Evolutionary conservation across 2,113 vertebrate genomes (phyloP), one percentile per base, ranked within the genome.

Genomic region (Toxotes chatareus): DNA sequence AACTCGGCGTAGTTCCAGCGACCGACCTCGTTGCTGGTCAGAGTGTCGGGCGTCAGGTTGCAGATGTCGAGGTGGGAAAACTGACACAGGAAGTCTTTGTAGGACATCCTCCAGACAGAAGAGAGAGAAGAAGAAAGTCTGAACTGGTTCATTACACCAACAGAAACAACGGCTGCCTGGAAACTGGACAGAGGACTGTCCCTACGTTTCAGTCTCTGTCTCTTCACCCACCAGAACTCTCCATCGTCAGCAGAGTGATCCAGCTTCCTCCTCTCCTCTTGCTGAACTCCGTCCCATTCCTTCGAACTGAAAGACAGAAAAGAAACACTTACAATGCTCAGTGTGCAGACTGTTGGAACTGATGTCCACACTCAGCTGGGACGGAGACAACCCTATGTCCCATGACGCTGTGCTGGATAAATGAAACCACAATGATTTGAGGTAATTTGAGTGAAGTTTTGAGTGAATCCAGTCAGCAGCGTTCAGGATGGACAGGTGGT

Each of bases 11-110:
- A 73, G 72, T 83, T 93, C 96, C 96, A 96, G n/a, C 90, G 94
- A 6, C 84, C 88, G n/a, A 91, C 49, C 8, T 91, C 32, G 0
- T 91, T 72, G 0, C 76, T 93, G 36, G 79, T 93, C 82, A 97
- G 76, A 0, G 94, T 94, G 75, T 97, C 95, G 0, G 95, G 96
- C 16, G 94, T 94, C 86, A 96, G 84, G 85, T 81, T 96, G 80
- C 97, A 97, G 87, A 97, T 95, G 80, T 97, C 96, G 59, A 97
- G 89, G 0, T 68, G 82, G 10, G 95, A 96, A 69, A 95, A 97
- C 7, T 97, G 94, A 59, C 46, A 85, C 78, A 95, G 77, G 84
- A 97, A 97, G 70, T 97, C 96, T 0, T 80, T 51, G 85, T 94
- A 97, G 4, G 96, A 91, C 95, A 97, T 97, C 97, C 96, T 97